Conservation (phyloP, 2,797 vertebrate genomes). For the Alca torda region DNA sequence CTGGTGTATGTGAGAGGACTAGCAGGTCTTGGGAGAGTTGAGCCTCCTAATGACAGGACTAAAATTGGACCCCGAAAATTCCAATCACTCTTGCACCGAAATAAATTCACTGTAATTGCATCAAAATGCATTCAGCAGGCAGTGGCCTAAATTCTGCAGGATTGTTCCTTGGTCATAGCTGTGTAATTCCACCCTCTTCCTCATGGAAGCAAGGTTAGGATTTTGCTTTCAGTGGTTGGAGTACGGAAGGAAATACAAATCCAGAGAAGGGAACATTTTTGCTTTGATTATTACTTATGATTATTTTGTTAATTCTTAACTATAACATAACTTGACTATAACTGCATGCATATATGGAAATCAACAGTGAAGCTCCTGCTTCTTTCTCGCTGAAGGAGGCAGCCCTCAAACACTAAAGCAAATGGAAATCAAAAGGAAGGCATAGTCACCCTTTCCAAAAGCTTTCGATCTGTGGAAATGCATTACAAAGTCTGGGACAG, state of each 20-base stretch:
- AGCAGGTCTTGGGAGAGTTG: slow-evolving; percentile 46
- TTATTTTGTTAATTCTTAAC: background rate
- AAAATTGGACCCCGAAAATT: slow-evolving; percentile 35
- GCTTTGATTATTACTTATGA: background rate
- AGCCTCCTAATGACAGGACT: slow-evolving; percentile 27
- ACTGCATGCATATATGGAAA: background rate
- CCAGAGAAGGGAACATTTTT: background rate
- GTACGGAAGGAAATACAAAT: background rate
- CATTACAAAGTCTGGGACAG: background rate
- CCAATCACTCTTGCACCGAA: background rate
- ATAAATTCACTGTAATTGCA: slow-evolving; percentile 25
- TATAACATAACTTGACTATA: background rate
- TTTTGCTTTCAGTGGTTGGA: background rate
- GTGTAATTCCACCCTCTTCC: background rate
- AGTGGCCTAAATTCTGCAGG: slow-evolving; percentile 38
- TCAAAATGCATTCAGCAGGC: background rate
- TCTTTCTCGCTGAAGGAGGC: background rate
- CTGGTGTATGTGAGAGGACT: slow-evolving; percentile 9
- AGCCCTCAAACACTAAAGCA: background rate
- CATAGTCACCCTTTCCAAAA: background rate
- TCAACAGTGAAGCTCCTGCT: background rate
- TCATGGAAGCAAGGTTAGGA: background rate
- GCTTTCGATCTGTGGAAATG: background rate
- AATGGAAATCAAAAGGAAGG: background rate
- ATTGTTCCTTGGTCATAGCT: background rate